These are phyloP conservation scores for Marronus borbonicus DNA, from an alignment of 2,888 invertebrate species.

Conservation along the genomic window DNA sequence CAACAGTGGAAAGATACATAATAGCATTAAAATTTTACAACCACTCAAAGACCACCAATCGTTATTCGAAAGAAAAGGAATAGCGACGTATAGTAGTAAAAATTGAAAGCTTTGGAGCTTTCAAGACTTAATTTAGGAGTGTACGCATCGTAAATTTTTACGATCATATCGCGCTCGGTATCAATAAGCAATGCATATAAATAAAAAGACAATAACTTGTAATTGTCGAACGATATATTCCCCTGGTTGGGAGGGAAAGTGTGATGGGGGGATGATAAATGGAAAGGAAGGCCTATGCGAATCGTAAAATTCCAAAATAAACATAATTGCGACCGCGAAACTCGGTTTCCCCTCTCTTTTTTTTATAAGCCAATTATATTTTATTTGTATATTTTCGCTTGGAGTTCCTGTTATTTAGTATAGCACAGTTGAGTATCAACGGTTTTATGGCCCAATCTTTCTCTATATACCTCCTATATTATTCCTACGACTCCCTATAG, in stretches of 20 bases:
- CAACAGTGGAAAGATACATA: no score
- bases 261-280: not conserved
- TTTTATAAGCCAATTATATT: conserved; percentile 16
- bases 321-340: not conserved
- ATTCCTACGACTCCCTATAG: no score
- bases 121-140: conserved; percentile 8
- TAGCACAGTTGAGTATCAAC: no score
- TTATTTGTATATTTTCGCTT: conserved; percentile 9
- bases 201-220: conserved; percentile 21
- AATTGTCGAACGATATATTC: conserved; percentile 1
- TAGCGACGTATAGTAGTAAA: not conserved
- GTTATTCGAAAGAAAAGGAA: not conserved
- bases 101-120: not conserved
- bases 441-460: no score
- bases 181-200: conserved; percentile 13
- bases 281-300: not conserved
- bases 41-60: not conserved
- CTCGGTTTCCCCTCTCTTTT: no score
- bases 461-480: no score
- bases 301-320: conserved; percentile 12
- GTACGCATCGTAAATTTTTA: conserved; percentile 11
- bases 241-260: not conserved
- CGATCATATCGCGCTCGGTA: not conserved
- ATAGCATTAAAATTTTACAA: no score
- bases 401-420: not conserved